Conservation (phyloP, 2,888 invertebrate species). For the Acrobasis repandana region DNA sequence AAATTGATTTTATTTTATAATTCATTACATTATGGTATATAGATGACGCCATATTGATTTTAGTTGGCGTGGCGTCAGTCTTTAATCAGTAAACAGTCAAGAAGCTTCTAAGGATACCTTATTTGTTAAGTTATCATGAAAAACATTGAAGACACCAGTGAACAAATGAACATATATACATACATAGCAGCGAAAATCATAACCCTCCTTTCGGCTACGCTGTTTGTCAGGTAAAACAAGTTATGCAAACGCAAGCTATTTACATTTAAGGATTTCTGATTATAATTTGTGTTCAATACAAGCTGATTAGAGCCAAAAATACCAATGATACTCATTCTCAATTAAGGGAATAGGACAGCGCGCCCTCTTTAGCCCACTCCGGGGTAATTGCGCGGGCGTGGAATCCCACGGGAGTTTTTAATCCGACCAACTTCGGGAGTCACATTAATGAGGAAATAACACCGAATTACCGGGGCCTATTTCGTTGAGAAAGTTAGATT, state of each 20-base stretch:
- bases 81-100: too few species aligned
- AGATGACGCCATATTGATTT: too few species aligned
- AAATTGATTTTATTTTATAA: too few species aligned
- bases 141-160: too few species aligned
- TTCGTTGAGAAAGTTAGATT: slow-evolving; percentile 74
- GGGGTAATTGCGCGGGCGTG: slow-evolving; percentile 61
- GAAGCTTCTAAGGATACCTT: too few species aligned
- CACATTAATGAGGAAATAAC: slow-evolving; percentile 77
- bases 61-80: too few species aligned
- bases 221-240: too few species aligned
- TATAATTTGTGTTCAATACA: background rate
- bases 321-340: slow-evolving; percentile 50
- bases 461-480: slow-evolving; percentile 68
- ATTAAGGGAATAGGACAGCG: slow-evolving; percentile 47
- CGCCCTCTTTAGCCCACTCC: slow-evolving; percentile 43
- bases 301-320: slow-evolving; percentile 34
- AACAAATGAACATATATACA: too few species aligned
- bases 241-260: background rate
- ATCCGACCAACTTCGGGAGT: slow-evolving; percentile 67
- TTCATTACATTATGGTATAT: too few species aligned
- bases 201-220: too few species aligned
- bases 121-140: too few species aligned
- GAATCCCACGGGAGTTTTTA: slow-evolving; percentile 72
- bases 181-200: too few species aligned
- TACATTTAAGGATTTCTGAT: background rate